These are phyloP conservation scores for Laticauda colubrina DNA, from an alignment of 2,113 vertebrate genomes.

Conservation along the genomic window DNA sequence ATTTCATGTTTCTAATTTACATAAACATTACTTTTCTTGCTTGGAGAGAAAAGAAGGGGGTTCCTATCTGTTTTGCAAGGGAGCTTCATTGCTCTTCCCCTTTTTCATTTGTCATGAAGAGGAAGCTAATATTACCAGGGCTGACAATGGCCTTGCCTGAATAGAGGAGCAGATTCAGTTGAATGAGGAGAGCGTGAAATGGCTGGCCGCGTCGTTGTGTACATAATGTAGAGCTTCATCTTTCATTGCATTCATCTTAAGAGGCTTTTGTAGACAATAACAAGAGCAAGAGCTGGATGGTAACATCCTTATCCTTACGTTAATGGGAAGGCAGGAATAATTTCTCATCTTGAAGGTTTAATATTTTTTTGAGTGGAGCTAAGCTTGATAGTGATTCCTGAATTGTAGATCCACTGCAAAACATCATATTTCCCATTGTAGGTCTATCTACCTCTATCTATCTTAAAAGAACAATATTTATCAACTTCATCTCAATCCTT, in stretches of 20 bases:
- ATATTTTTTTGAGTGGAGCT: neutral
- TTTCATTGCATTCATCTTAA: neutral
- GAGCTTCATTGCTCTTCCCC: constrained; percentile 34
- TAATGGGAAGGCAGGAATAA: constrained; percentile 1
- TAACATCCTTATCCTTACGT: constrained; percentile 1
- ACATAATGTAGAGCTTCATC: constrained; percentile 7
- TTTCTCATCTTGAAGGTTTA: constrained; percentile 4
- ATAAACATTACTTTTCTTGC: constrained; percentile 35
- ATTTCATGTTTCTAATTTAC: constrained; percentile 44
- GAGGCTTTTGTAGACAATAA: neutral
- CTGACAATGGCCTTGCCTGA: constrained; percentile 19
- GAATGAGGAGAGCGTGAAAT: neutral
- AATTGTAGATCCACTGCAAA: neutral
- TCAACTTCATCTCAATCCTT: neutral
- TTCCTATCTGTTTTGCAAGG: constrained; percentile 18
- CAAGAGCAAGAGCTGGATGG: constrained; percentile 11
- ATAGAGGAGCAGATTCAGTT: neutral
- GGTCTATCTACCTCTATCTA: neutral
- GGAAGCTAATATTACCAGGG: constrained; percentile 16
- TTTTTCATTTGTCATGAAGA: constrained; percentile 36
- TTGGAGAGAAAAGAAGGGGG: constrained; percentile 24
- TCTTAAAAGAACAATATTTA: neutral
- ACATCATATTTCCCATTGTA: neutral
- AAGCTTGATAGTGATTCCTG: neutral
- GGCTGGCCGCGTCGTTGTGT: neutral